These are phyloP conservation scores for Macrobrachium nipponense DNA, from an alignment of 1,140 invertebrate species.

Conservation along the genomic window DNA sequence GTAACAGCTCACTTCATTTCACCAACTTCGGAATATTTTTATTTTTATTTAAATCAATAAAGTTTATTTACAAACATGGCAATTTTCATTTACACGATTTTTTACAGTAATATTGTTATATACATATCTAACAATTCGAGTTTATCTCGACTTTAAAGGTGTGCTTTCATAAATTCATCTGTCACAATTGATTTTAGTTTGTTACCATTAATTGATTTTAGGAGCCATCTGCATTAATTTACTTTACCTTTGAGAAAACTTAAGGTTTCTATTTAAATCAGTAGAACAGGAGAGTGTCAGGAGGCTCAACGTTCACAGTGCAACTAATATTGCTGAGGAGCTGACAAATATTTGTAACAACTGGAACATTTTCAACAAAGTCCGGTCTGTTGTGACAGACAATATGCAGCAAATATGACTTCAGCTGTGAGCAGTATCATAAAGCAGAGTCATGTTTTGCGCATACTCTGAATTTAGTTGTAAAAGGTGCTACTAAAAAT, in stretches of 20 bases:
- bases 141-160: too few relatives aligned
- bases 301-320: not conserved
- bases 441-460: not conserved
- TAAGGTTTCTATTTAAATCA: not conserved
- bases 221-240: too few relatives aligned
- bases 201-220: too few relatives aligned
- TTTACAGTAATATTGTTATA: too few relatives aligned
- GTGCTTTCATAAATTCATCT: too few relatives aligned
- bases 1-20: conserved; percentile 15
- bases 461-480: not conserved
- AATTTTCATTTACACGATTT: too few relatives aligned
- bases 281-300: not conserved
- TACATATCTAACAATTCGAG: too few relatives aligned
- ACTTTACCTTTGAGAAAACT: too few relatives aligned
- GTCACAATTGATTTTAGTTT: too few relatives aligned
- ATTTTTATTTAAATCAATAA: too few relatives aligned
- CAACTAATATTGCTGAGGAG: conserved; percentile 6
- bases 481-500: not conserved
- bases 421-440: not conserved
- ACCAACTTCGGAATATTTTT: not conserved
- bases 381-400: not conserved
- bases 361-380: not conserved
- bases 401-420: conserved; percentile 4
- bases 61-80: too few relatives aligned
- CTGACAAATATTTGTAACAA: conserved; percentile 3